These are phyloP conservation scores for Norana najaformis DNA, from an alignment of 2,888 invertebrate species.

Conservation along the genomic window DNA sequence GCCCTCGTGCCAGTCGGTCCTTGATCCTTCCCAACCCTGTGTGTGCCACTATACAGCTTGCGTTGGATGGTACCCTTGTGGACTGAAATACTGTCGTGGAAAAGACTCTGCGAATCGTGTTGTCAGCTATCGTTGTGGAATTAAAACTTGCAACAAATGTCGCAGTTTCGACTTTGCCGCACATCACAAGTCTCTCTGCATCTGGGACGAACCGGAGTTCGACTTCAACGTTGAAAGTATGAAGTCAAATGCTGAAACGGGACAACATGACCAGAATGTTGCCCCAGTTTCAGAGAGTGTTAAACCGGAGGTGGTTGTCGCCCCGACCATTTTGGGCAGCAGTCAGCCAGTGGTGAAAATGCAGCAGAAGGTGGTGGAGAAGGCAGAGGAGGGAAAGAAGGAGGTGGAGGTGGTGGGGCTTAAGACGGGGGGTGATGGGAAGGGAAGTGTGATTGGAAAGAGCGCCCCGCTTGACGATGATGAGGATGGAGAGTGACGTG, in stretches of 20 bases:
- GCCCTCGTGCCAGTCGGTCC: neutral
- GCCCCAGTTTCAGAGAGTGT: neutral
- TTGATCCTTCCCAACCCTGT: slow-evolving; percentile 32
- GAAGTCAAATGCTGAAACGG: neutral
- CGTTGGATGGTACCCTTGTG: slow-evolving; percentile 94
- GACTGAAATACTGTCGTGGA: slow-evolving; percentile 88
- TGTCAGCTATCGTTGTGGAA: slow-evolving; percentile 84
- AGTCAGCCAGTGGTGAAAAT: slow-evolving; percentile 20
- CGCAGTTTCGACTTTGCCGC: slow-evolving; percentile 85
- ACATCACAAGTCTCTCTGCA: slow-evolving; percentile 78
- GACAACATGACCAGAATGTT: neutral
- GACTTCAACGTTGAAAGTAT: neutral
- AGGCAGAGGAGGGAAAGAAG: neutral
- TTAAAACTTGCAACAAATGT: slow-evolving; percentile 90
- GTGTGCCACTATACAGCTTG: slow-evolving; percentile 66
- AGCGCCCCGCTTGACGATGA: neutral
- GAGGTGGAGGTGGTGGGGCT: neutral
- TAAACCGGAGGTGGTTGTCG: neutral
- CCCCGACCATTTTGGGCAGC: neutral
- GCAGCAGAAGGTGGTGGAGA: slow-evolving; percentile 15
- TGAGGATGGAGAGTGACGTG: slow-evolving; percentile 9
- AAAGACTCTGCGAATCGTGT: slow-evolving; percentile 72
- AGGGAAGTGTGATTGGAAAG: neutral
- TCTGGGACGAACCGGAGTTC: slow-evolving; percentile 63
- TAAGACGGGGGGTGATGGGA: neutral